These are phyloP conservation scores for Congeria kusceri DNA, from an alignment of 2,888 invertebrate genomes.

Conservation along the genomic window DNA sequence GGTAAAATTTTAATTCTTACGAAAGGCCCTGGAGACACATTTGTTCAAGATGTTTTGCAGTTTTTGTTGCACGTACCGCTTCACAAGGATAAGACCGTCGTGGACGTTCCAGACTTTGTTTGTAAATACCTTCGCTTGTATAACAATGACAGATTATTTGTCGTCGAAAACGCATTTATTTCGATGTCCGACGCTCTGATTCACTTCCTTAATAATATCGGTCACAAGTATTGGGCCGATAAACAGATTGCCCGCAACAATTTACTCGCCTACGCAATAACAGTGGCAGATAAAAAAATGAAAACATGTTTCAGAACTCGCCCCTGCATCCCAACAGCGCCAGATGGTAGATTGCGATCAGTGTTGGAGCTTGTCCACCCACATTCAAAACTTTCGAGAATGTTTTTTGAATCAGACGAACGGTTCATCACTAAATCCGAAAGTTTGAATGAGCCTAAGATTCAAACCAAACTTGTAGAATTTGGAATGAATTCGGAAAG, in stretches of 20 bases:
- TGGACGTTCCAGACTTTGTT: background rate
- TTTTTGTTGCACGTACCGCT: constrained; percentile 2
- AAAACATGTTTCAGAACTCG: background rate
- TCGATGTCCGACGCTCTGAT: constrained; percentile 7
- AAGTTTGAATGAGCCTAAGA: background rate
- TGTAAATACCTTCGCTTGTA: background rate
- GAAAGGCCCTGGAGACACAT: background rate
- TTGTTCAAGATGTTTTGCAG: background rate
- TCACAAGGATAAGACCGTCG: background rate
- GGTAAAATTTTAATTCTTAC: constrained; percentile 40
- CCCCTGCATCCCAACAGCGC: constrained; percentile 36
- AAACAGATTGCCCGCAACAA: background rate
- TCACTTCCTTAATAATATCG: constrained; percentile 3
- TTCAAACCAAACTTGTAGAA: background rate
- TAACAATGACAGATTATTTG: background rate
- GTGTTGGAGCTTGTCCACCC: constrained; percentile 73
- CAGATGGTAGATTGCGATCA: constrained; percentile 30
- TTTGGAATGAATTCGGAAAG: background rate
- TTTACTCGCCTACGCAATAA: background rate
- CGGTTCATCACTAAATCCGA: constrained; percentile 62
- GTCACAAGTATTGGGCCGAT: constrained; percentile 9
- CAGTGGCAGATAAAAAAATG: background rate
- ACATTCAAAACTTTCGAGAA: constrained; percentile 43
- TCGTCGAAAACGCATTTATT: constrained; percentile 16
- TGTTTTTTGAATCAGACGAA: constrained; percentile 68